Conservation (phyloP, 2,113 vertebrate genomes). For the Xiphias gladius region DNA sequence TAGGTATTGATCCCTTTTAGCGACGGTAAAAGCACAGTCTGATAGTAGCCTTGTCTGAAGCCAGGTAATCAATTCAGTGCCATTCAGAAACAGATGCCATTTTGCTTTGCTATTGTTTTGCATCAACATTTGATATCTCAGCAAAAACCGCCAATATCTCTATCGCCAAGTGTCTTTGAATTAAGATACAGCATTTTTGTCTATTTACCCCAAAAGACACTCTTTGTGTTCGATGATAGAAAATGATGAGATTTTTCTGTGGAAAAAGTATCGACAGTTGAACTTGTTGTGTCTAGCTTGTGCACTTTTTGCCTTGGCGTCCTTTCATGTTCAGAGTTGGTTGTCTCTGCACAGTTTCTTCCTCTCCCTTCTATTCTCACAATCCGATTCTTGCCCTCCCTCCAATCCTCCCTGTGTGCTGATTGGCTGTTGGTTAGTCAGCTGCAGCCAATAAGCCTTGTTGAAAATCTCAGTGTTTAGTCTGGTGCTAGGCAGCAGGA, state of each 20-base stretch:
- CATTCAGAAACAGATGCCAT: slow-evolving; percentile 73
- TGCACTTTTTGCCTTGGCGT: slow-evolving; percentile 1
- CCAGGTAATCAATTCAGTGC: slow-evolving; percentile 75
- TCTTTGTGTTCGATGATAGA: background rate
- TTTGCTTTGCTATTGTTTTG: slow-evolving; percentile 73
- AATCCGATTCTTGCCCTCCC: slow-evolving; percentile 80
- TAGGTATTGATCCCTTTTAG: slow-evolving; percentile 78
- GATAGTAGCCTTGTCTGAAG: slow-evolving; percentile 64
- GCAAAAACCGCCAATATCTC: slow-evolving; percentile 21
- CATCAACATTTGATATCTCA: slow-evolving; percentile 29
- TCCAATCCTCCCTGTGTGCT: slow-evolving; percentile 76
- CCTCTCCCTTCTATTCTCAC: slow-evolving; percentile 53
- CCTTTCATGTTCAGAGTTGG: slow-evolving; percentile 17
- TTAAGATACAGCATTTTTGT: slow-evolving; percentile 2
- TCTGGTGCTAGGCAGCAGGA: slow-evolving; percentile 93
- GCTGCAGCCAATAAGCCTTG: slow-evolving; percentile 91
- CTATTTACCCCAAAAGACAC: slow-evolving; percentile 3
- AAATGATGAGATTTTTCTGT: slow-evolving; percentile 2
- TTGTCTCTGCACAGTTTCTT: slow-evolving; percentile 73
- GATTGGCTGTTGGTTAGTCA: slow-evolving; percentile 89
- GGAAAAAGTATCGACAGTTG: background rate
- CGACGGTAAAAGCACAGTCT: slow-evolving; percentile 67
- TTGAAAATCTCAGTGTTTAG: slow-evolving; percentile 93
- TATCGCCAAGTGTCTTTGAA: slow-evolving; percentile 10
- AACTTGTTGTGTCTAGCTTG: background rate